Percentiles rank a stretch among this genome's conserved stretches.
These are phyloP conservation scores for Carabus problematicus DNA, from an alignment of 2,888 invertebrate genomes.

Conservation along the genomic window DNA sequence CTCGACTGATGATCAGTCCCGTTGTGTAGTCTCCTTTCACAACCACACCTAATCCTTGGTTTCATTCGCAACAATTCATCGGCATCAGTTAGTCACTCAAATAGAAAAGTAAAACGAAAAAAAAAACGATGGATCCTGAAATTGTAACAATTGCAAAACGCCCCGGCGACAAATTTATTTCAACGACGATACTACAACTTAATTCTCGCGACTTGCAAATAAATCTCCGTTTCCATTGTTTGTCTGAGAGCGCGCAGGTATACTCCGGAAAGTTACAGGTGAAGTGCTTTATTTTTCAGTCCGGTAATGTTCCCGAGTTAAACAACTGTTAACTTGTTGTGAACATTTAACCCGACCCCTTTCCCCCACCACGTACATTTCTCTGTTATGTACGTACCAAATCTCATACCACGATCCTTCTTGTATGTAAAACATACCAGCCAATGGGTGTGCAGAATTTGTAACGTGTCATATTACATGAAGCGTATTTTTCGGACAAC, in stretches of 20 bases:
- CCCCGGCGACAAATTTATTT: conserved; percentile 32
- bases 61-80: conserved; percentile 6
- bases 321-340: conserved; percentile 30
- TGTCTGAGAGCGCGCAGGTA: conserved; percentile 28
- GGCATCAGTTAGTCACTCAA: neutral
- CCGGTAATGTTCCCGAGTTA: conserved; percentile 17
- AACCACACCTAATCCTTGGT: neutral
- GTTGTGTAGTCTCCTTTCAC: too few relatives aligned
- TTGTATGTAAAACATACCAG: neutral
- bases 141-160: conserved; percentile 1
- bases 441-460: conserved; percentile 5
- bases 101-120: neutral
- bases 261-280: conserved; percentile 34
- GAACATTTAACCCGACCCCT: neutral
- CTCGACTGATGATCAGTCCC: too few relatives aligned
- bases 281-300: conserved; percentile 39
- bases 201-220: conserved; percentile 40
- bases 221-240: conserved; percentile 41
- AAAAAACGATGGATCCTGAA: neutral
- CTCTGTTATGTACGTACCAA: too few relatives aligned
- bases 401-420: neutral
- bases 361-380: neutral
- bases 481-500: conserved; percentile 41
- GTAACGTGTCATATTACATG: conserved; percentile 30
- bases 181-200: conserved; percentile 28